These are phyloP conservation scores for Bolinopsis microptera DNA, from an alignment of 37 sponge, comb jelly and placozoan species.

Conservation along the genomic window DNA sequence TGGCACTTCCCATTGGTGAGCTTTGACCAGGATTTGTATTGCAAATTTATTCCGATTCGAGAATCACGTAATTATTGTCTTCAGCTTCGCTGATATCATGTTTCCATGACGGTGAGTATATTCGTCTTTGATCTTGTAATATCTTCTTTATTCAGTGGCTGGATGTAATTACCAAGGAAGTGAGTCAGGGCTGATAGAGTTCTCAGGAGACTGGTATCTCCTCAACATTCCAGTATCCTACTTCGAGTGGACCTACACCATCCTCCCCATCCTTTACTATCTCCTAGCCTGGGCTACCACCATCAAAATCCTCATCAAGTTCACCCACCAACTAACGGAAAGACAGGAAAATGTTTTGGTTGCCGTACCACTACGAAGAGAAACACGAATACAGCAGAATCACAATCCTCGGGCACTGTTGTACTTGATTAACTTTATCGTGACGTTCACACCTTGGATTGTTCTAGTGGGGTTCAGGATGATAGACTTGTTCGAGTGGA, in stretches of 20 bases:
- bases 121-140: too few species aligned
- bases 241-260: not conserved
- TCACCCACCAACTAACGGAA: not conserved
- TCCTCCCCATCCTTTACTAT: not conserved
- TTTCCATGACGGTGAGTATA: too few species aligned
- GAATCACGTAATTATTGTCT: too few species aligned
- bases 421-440: conserved; percentile 5
- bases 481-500: not conserved
- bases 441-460: not conserved
- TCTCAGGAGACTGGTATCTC: not conserved
- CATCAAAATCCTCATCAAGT: not conserved
- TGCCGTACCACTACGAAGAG: not conserved
- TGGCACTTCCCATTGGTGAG: not conserved
- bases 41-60: too few species aligned
- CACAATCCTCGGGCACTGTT: not conserved
- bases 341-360: not conserved
- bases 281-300: not conserved
- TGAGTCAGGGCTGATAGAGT: not conserved
- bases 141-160: not conserved
- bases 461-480: not conserved
- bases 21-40: too few species aligned
- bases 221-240: not conserved
- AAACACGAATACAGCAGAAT: not conserved
- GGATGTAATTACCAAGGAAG: not conserved
- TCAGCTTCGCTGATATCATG: too few species aligned